These are phyloP conservation scores for Corapipo altera DNA, from an alignment of 2,113 vertebrate genomes.

Conservation along the genomic window DNA sequence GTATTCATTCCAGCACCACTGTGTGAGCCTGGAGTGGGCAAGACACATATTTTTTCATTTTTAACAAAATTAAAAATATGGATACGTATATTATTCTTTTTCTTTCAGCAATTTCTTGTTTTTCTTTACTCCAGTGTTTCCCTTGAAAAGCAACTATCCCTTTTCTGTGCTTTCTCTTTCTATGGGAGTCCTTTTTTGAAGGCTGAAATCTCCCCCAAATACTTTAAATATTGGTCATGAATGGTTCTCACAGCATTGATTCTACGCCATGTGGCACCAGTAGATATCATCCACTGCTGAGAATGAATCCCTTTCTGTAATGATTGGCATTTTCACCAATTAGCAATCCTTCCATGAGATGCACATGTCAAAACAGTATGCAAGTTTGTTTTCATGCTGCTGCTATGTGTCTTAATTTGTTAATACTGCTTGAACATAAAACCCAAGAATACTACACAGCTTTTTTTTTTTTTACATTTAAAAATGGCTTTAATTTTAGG, in stretches of 20 bases:
- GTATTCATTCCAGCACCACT: background rate
- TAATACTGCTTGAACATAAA: background rate
- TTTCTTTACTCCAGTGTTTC: background rate
- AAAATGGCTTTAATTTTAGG: background rate
- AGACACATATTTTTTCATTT: background rate
- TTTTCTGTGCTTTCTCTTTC: background rate
- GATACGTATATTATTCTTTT: background rate
- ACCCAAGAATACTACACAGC: background rate
- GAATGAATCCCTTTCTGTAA: background rate
- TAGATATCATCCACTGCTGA: background rate
- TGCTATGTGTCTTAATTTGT: background rate
- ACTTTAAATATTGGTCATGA: background rate
- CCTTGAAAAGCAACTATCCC: background rate
- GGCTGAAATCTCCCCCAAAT: background rate
- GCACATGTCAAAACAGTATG: slow-evolving; percentile 23
- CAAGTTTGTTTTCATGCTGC: background rate
- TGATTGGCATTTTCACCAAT: slow-evolving; percentile 29
- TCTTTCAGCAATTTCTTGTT: background rate
- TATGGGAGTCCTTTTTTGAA: background rate
- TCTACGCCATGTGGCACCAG: background rate
- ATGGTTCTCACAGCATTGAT: background rate
- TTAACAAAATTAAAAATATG: background rate
- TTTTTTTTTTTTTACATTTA: background rate
- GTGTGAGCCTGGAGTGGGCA: accelerated
- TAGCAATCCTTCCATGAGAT: slow-evolving; percentile 19